These are phyloP conservation scores for Zygaena filipendulae DNA, from an alignment of 2,888 invertebrate genomes.

Conservation along the genomic window DNA sequence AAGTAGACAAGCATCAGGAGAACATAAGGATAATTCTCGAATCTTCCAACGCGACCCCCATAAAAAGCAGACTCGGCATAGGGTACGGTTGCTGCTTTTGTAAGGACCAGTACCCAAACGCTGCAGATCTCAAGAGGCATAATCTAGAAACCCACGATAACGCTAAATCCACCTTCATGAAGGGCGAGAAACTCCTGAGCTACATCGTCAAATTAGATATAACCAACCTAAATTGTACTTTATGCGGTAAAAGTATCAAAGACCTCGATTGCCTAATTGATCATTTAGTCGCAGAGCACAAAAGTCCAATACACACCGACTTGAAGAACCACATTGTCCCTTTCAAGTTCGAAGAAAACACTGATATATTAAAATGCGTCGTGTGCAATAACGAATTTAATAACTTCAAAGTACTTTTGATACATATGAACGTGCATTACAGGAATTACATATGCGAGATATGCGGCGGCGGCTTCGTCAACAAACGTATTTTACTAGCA, in stretches of 20 bases:
- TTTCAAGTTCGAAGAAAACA: slow-evolving; percentile 31
- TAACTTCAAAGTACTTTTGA: slow-evolving; percentile 29
- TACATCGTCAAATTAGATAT: slow-evolving; percentile 21
- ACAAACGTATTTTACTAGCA: slow-evolving; percentile 23
- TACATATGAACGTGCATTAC: slow-evolving; percentile 37
- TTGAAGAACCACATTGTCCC: slow-evolving; percentile 28
- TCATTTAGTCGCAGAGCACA: slow-evolving; percentile 26
- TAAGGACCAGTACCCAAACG: slow-evolving; percentile 30
- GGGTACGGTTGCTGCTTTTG: slow-evolving; percentile 44
- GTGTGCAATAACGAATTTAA: slow-evolving; percentile 25
- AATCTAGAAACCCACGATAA: slow-evolving; percentile 25
- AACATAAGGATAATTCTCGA: slow-evolving; percentile 34
- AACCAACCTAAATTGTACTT: slow-evolving; percentile 16
- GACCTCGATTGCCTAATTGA: slow-evolving; percentile 21
- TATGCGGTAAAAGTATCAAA: slow-evolving; percentile 15
- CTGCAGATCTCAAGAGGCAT: slow-evolving; percentile 33
- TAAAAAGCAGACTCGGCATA: slow-evolving; percentile 29
- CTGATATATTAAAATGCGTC: slow-evolving; percentile 24
- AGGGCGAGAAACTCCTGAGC: slow-evolving; percentile 14
- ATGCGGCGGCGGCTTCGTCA: slow-evolving; percentile 33
- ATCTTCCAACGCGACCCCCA: slow-evolving; percentile 40
- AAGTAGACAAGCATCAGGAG: slow-evolving; percentile 40
- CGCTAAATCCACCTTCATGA: slow-evolving; percentile 26
- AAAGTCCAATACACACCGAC: slow-evolving; percentile 22
- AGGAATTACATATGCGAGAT: slow-evolving; percentile 30